Conservation (phyloP, 2,888 invertebrate genomes). For the Spatulosminthurus flaviceps region DNA sequence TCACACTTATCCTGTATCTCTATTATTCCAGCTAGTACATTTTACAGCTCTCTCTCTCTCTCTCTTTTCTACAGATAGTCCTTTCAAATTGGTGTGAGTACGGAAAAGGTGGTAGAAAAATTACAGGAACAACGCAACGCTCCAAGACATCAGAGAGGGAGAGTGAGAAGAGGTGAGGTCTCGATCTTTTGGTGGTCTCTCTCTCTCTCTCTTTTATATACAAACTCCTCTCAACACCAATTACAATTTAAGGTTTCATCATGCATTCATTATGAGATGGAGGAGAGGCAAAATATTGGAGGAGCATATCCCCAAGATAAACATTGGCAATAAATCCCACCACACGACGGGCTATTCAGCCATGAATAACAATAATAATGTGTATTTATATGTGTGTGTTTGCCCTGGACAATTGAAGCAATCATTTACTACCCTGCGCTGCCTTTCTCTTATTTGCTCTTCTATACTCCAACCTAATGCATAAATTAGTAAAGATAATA, state of each 20-base stretch:
- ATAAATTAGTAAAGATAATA: background rate
- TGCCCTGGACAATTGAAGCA: too few species aligned
- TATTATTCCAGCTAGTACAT: background rate
- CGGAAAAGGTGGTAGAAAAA: background rate
- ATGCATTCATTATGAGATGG: slow-evolving; percentile 8
- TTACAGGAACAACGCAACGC: background rate
- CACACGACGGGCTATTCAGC: background rate
- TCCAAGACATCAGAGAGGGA: background rate
- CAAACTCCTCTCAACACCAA: slow-evolving; percentile 22
- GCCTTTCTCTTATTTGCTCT: too few species aligned
- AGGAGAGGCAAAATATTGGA: slow-evolving; percentile 4
- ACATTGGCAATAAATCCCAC: slow-evolving; percentile 14
- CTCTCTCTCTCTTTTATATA: slow-evolving; percentile 5
- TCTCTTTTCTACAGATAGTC: background rate
- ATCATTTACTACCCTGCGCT: too few species aligned
- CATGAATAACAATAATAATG: slow-evolving; percentile 21
- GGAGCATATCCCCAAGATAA: background rate
- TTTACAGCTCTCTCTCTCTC: background rate
- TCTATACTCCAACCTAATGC: too few species aligned
- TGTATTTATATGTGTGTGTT: background rate
- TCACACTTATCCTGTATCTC: slow-evolving; percentile 2
- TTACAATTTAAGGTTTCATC: slow-evolving; percentile 8
- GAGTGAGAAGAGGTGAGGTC: slow-evolving; percentile 19
- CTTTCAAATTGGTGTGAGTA: background rate
- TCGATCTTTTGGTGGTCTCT: slow-evolving; percentile 23